Evolutionary conservation across 92 coral and sea anemone species (phyloP).

Genomic region (Palythoa grandis): DNA sequence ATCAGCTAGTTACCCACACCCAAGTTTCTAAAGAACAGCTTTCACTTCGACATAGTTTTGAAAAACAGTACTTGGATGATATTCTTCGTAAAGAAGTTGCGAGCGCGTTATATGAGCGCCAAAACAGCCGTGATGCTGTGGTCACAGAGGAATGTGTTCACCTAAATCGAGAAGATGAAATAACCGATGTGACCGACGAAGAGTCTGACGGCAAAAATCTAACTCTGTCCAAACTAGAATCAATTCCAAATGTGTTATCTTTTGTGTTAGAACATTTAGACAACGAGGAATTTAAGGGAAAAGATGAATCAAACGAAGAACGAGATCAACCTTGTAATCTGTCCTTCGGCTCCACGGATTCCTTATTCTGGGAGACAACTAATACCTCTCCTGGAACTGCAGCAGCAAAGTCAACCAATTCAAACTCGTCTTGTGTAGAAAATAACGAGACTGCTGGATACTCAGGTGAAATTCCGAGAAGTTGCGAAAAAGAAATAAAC

Average conservation of each 20-base stretch:
- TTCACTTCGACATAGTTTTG: background rate
- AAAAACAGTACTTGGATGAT: slow-evolving; percentile 10
- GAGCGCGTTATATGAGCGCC: slow-evolving; percentile 19
- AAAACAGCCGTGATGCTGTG: background rate
- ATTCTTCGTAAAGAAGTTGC: slow-evolving; percentile 39
- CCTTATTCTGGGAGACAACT: slow-evolving; percentile 41
- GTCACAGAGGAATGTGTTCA: background rate
- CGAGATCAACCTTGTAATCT: slow-evolving; percentile 7
- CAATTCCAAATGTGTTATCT: slow-evolving; percentile 31
- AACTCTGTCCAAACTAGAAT: background rate
- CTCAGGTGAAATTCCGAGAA: background rate
- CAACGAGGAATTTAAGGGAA: background rate
- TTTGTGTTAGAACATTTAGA: slow-evolving; percentile 15
- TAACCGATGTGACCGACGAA: slow-evolving; percentile 36
- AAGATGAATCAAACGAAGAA: slow-evolving; percentile 5
- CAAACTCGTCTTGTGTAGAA: slow-evolving; percentile 2
- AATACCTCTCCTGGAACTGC: slow-evolving; percentile 2
- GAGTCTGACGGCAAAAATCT: background rate
- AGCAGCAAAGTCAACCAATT: slow-evolving; percentile 11
- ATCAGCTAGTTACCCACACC: background rate
- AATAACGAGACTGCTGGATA: background rate
- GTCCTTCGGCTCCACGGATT: slow-evolving; percentile 40
- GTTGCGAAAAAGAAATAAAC: background rate
- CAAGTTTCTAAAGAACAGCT: background rate
- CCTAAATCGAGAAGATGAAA: slow-evolving; percentile 35